Conservation (phyloP, 2,113 vertebrate genomes). For the Panthera leo region DNA sequence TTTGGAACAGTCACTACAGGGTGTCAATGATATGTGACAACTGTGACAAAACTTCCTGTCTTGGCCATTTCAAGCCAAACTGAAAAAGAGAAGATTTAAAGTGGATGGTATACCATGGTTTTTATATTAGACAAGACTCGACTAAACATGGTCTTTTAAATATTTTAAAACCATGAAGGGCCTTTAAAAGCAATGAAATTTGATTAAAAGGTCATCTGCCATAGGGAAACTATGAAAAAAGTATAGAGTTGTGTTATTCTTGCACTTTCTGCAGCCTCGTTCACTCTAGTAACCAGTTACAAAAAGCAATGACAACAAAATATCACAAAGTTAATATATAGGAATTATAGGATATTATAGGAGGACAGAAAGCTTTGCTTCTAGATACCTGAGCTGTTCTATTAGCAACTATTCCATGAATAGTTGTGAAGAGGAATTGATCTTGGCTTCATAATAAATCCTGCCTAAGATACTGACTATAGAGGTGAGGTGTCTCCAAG, state of each 20-base stretch:
- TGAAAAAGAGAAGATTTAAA: not conserved
- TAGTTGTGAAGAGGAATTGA: not conserved
- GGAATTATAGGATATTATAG: not conserved
- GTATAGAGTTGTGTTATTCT: not conserved
- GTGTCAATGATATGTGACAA: not conserved
- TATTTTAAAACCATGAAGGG: not conserved
- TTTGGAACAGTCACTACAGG: not conserved
- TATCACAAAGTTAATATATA: not conserved
- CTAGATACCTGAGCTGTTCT: not conserved
- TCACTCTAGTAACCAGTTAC: not conserved
- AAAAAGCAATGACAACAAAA: not conserved
- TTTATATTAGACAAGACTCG: not conserved
- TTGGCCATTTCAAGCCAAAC: not conserved
- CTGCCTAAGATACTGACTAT: not conserved
- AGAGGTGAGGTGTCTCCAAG: not conserved
- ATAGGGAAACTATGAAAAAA: not conserved
- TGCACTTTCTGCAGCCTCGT: not conserved
- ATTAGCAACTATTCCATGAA: not conserved
- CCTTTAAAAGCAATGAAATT: not conserved
- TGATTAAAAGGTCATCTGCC: not conserved
- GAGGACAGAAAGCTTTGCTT: not conserved
- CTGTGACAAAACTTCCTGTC: not conserved
- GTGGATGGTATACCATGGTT: not conserved
- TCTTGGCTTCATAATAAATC: not conserved
- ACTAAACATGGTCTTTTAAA: not conserved